Base-by-base conservation (phyloP, 2,797 vertebrate genomes). In the Chaunax sp. region DNA sequence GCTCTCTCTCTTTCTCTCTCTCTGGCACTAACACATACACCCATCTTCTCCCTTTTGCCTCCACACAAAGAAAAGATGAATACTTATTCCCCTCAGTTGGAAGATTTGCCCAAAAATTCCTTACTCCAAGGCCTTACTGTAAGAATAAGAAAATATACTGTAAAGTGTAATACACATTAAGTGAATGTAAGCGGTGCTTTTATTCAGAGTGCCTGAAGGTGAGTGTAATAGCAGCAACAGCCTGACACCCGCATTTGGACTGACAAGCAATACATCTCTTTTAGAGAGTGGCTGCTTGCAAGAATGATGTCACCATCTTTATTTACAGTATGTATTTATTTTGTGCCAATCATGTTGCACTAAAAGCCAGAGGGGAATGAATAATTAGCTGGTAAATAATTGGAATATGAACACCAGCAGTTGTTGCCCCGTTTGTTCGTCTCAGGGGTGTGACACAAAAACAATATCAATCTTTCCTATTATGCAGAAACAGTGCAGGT, bases 351-450 rank as follows among this genome's bases (percentile, higher is more conserved):
- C 77, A 81, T 25, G 26, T 51, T 57, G 62, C 46, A 49, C 66
- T 46, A 23, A 1, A 37, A 64, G 77, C 77, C 19, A 2, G 53
- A 77, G 65, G 68, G 58, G 44, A 59, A 44, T 44, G 45, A 72
- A 64, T 75, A 77, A 79, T 76, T 76, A 69, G 70, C 40, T 43
- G 43, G 45, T 83, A 62, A 71, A 80, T 78, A 57, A 74, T 54
- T 77, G 67, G 37, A 71, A 72, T 62, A 62, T 28, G 53, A 84
- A 64, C 61, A 69, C 40, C 6, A 20, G 52, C 77, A 57, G 23
- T 80, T 69, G 51, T 55, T 77, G 68, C 57, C 62, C 35, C 19
- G 19, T 68, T 78, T 72, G 57, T 76, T 75, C 70, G 56, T 81
- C 66, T 56, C 35, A 0, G 64, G 57, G 59, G 47, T 55, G 45